Evolutionary conservation across 2,797 vertebrate genomes (phyloP).

Genomic region (Phoeniculus purpureus): DNA sequence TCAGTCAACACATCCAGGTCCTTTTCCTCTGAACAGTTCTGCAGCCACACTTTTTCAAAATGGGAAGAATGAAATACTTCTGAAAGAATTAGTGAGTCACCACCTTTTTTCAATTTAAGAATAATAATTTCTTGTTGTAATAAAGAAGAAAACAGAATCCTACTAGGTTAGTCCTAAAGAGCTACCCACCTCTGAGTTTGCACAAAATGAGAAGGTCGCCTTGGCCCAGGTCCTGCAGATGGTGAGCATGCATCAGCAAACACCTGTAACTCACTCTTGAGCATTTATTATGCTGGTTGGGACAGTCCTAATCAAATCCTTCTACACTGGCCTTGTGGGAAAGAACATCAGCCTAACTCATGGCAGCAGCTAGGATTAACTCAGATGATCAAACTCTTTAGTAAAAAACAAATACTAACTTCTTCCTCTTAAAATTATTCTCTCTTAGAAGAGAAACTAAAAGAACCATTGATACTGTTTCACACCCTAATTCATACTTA

Average conservation of each 20-base stretch:
- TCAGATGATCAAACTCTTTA: not conserved
- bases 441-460: not conserved
- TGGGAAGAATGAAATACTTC: not conserved
- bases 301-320: slow-evolving; percentile 50
- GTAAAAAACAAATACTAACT: no score
- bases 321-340: slow-evolving; percentile 37
- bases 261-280: not conserved
- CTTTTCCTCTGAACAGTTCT: no score
- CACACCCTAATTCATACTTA: not conserved
- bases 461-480: not conserved
- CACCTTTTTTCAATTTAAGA: not conserved
- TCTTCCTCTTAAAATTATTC: not conserved
- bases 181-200: not conserved
- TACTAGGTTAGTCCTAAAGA: not conserved
- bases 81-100: not conserved
- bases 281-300: not conserved
- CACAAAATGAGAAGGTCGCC: not conserved
- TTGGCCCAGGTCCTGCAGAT: not conserved
- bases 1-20: no score
- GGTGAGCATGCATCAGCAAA: not conserved
- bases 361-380: not conserved
- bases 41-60: not conserved
- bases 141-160: not conserved
- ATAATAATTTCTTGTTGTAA: accelerated
- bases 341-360: not conserved